These are phyloP conservation scores for sheep (Ovis aries) DNA, from an alignment of 2,113 vertebrate genomes.

Conservation along the genomic window DNA sequence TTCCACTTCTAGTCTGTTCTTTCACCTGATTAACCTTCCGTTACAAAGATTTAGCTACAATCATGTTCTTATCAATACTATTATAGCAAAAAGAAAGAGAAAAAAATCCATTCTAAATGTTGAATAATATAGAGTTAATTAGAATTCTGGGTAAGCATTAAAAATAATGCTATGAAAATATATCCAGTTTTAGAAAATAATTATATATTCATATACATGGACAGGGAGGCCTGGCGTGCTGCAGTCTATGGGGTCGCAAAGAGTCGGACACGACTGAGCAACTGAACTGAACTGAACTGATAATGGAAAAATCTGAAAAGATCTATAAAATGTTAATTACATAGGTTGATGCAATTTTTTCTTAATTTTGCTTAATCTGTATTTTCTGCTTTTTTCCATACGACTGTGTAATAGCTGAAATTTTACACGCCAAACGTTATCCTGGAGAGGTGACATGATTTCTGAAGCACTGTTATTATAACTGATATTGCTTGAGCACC, in stretches of 20 bases:
- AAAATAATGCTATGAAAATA: neutral
- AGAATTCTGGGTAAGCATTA: neutral
- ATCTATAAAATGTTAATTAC: neutral
- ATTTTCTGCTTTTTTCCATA: neutral
- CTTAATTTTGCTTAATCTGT: neutral
- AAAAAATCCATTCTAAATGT: neutral
- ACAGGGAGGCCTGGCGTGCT: too few relatives aligned
- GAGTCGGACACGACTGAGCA: too few relatives aligned
- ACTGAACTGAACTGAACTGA: too few relatives aligned
- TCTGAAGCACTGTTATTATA: neutral
- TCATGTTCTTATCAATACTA: neutral
- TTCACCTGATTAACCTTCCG: neutral
- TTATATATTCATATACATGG: neutral
- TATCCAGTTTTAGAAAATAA: neutral
- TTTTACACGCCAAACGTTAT: neutral
- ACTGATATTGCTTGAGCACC: neutral
- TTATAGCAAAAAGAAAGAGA: neutral
- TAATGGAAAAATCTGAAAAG: neutral
- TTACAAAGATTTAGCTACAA: neutral
- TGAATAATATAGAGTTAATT: neutral
- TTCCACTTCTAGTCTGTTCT: neutral
- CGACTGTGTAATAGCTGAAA: neutral
- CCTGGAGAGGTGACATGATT: neutral
- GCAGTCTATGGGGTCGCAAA: too few relatives aligned
- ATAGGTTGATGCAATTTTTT: neutral